Conservation (phyloP, 2,113 vertebrate genomes). For the Nannobrachium achirus region DNA sequence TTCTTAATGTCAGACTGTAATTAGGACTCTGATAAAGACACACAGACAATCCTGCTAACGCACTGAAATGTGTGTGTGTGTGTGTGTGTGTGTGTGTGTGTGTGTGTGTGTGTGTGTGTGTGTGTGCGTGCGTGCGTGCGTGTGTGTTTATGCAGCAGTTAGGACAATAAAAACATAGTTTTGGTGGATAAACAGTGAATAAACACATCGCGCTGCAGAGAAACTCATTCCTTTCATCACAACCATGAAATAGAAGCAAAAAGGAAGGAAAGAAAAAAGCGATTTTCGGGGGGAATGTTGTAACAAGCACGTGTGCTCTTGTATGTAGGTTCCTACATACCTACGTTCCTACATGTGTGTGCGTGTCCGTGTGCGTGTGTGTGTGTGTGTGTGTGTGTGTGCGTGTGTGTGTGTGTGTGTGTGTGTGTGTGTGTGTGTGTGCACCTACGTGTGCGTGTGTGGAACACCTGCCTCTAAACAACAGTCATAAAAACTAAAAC, state of each 20-base stretch:
- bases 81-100: too few relatives aligned
- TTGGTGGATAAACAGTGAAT: slow-evolving; percentile 47
- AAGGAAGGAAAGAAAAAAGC: slow-evolving; percentile 9
- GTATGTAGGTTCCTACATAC: too few relatives aligned
- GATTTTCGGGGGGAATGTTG: too few relatives aligned
- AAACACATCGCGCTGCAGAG: slow-evolving; percentile 50
- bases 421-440: too few relatives aligned
- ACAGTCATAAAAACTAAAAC: slow-evolving; percentile 71
- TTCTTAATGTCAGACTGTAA: slow-evolving; percentile 54
- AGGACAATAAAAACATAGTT: slow-evolving; percentile 55
- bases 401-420: too few relatives aligned
- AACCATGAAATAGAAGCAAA: slow-evolving; percentile 29
- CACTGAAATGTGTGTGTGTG: slow-evolving; percentile 18
- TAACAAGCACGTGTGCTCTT: too few relatives aligned
- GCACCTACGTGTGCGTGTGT: too few relatives aligned
- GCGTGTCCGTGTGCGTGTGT: too few relatives aligned
- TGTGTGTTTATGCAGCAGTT: slow-evolving; percentile 34
- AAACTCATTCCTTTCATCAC: slow-evolving; percentile 37
- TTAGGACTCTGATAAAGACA: slow-evolving; percentile 41
- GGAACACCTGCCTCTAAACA: slow-evolving; percentile 71
- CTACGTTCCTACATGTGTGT: slow-evolving; percentile 16
- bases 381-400: too few relatives aligned
- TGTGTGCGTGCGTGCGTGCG: not conserved
- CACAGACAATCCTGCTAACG: slow-evolving; percentile 30
- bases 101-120: too few relatives aligned